Base-by-base conservation (phyloP, 2,888 invertebrate species). In the Phortica magna region DNA sequence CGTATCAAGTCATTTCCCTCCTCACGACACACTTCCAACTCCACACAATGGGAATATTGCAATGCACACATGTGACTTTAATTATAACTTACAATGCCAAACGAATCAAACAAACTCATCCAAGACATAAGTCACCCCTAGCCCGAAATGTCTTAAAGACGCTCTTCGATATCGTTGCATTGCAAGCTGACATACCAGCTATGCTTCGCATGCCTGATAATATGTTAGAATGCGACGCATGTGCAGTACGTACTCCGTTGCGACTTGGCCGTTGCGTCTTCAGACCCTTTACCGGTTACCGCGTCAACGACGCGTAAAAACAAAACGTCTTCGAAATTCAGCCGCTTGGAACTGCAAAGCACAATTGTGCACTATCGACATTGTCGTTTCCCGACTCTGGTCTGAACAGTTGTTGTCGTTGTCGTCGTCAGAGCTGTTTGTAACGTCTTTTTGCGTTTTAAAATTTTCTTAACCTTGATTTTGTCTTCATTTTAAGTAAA, bases 321-420 rank as follows among this genome's bases (percentile, higher is more conserved):
- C 77, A 78, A 78, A 81, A 71, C 71, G 74, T 81, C 77, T 76
- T 73, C 71, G 78, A 77, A 71, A 43, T 71, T 53, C 81, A 79
- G 76, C 74, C 85, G 87, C 65, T 79, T 80, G 85, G 88, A 86
- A 86, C 88, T 80, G 77, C 78, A 85, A 82, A 83, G 83, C 88
- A 82, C 81, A 79, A 73, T 81, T 7, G 76, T 59, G 39, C 71
- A 17, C 61, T 65, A 65, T 65, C 67, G 41, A 78, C 81, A 78
- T 80, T 39, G 9, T 65, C 41, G 65, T 39, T n/a, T n/a, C n/a
- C n/a, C 14, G 31, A 12, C 14, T 41, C 65, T 12, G 7, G 41
- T 65, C 65, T 17, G 14, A 14, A 65, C n/a, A 14, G 41, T 65
- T 41, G 41, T 65, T 14, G 12, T 14, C 19, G 14, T 39, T 3